phyloP scores from a whole-genome alignment of 2,797 vertebrate genomes.

The Channa striata region DNA sequence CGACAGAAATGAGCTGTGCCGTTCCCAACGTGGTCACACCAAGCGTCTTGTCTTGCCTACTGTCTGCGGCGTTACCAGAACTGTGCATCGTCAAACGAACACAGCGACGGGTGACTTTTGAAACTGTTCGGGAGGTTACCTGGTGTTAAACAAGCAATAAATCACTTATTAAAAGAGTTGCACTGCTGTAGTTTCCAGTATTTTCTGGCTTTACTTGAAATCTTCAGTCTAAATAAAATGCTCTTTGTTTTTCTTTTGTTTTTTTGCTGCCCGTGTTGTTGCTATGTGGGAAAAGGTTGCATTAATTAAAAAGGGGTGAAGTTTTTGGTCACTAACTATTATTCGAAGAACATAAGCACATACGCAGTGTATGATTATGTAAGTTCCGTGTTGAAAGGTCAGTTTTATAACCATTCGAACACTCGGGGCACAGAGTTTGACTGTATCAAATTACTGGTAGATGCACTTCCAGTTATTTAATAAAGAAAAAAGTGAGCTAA shows the following conservation, averaged over 20 bases:
- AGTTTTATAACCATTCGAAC: constrained; percentile 1
- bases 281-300: constrained; percentile 33
- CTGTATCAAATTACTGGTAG: constrained; percentile 14
- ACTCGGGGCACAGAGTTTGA: not conserved
- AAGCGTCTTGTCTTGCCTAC: not conserved
- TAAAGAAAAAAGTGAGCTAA: constrained; percentile 2
- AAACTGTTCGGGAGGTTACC: not conserved
- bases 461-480: constrained; percentile 18
- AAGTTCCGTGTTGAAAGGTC: constrained; percentile 1
- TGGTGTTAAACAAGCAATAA: constrained; percentile 1
- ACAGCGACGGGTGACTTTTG: constrained; percentile 4
- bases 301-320: constrained; percentile 15
- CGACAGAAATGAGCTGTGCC: constrained; percentile 30
- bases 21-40: constrained; percentile 27
- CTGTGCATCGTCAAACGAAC: no score
- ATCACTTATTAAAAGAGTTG: not conserved
- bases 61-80: no score
- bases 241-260: no score
- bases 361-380: not conserved
- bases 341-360: not conserved
- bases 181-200: not conserved
- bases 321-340: constrained; percentile 8
- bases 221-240: constrained; percentile 13
- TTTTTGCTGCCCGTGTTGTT: not conserved
- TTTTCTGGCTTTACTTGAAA: constrained; percentile 1